Percentiles rank a stretch among this genome's conserved stretches.
Conservation (phyloP, 2,888 invertebrate genomes). For the Trissonchulus sp. region DNA sequence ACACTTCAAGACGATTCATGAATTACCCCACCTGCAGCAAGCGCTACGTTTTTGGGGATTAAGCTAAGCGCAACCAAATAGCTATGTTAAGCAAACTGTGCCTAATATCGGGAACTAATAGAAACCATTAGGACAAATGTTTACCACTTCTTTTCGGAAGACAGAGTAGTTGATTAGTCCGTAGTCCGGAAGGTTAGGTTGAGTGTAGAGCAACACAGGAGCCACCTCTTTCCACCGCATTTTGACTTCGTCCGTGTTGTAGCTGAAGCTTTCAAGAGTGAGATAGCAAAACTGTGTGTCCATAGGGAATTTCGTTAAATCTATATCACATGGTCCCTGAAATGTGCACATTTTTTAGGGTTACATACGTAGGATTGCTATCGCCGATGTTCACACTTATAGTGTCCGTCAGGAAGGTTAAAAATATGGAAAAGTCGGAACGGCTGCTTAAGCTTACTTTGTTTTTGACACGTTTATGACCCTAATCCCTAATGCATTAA, state of each 20-base stretch:
- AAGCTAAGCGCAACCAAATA: too few relatives aligned
- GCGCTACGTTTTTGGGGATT: not conserved
- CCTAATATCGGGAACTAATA: too few relatives aligned
- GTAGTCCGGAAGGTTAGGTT: slow-evolving; percentile 24
- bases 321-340: slow-evolving; percentile 24
- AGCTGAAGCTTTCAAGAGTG: slow-evolving; percentile 24
- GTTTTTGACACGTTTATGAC: not conserved
- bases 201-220: not conserved
- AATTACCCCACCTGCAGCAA: too few relatives aligned
- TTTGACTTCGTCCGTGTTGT: slow-evolving; percentile 26
- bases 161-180: slow-evolving; percentile 15
- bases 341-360: not conserved
- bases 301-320: slow-evolving; percentile 26
- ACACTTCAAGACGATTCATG: too few relatives aligned
- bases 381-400: not conserved
- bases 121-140: too few relatives aligned
- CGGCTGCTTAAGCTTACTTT: not conserved
- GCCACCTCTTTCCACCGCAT: slow-evolving; percentile 19
- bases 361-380: not conserved
- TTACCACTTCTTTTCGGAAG: slow-evolving; percentile 17
- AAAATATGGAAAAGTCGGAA: not conserved
- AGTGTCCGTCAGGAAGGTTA: too few relatives aligned
- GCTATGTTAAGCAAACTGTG: too few relatives aligned
- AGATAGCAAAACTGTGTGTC: slow-evolving; percentile 23
- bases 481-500: too few relatives aligned